These are phyloP conservation scores for Phaethon lepturus DNA, from an alignment of 2,113 vertebrate genomes.

Conservation along the genomic window DNA sequence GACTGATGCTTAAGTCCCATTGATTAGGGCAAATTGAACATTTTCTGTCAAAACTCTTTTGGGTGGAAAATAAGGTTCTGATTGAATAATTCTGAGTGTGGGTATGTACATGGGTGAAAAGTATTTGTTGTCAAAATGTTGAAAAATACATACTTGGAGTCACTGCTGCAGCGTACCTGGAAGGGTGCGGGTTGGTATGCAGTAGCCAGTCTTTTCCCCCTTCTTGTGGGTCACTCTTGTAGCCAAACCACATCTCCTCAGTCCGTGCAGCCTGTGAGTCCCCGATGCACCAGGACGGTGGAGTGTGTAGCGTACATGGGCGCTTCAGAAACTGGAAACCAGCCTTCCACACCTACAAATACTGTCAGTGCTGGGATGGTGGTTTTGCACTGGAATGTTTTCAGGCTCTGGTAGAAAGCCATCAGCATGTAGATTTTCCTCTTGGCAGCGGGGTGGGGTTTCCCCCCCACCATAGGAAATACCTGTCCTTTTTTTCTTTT, in stretches of 20 bases:
- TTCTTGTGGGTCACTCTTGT: neutral
- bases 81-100: neutral
- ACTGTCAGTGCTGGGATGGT: neutral
- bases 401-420: neutral
- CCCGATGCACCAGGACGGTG: accelerated
- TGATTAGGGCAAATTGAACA: neutral
- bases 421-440: neutral
- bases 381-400: neutral
- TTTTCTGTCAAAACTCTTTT: slow-evolving; percentile 10
- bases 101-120: neutral
- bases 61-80: slow-evolving; percentile 18
- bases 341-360: neutral
- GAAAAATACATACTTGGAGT: neutral
- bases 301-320: neutral
- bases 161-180: neutral
- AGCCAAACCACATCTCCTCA: neutral
- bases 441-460: neutral
- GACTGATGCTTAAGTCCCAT: neutral
- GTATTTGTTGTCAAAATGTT: neutral
- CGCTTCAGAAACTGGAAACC: neutral
- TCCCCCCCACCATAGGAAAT: accelerated
- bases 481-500: accelerated
- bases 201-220: neutral
- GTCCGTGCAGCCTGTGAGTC: neutral
- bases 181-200: neutral